Evolutionary conservation across 35 echinoderm and acorn worm genomes (phyloP), one percentile per base, ranked within the genome.

Genomic region (Ophioderma brevispina): DNA sequence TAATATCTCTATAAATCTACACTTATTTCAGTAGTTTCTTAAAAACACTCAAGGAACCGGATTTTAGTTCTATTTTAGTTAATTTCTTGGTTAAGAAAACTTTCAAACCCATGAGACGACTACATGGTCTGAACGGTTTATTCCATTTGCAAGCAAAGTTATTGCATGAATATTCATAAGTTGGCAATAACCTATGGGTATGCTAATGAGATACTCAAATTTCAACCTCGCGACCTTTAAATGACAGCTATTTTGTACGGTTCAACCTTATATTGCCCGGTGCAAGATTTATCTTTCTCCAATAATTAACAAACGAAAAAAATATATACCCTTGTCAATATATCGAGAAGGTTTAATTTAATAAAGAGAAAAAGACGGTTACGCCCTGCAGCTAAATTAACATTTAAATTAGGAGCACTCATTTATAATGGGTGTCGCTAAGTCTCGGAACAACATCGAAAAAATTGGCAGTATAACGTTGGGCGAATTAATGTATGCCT

Each of bases 251-350:
- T 70, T 70, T 70, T 8, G 10, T 70, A 15, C n/a, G 59, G 59
- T 70, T 70, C 59, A 70, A 25, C 59, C 15, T 13, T 13, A 70
- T 25, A 13, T 70, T 25, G 59, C 59, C 59, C n/a, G 10, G 59
- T 70, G 59, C 59, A 70, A 70, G 10, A 70, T 70, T 25, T 13
- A 15, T 70, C 23, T 70, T 70, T 70, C 59, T 8, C n/a, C 59
- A 70, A 70, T 70, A 70, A 70, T 70, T 70, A 70, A 70, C 59
- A 70, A 70, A 70, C 59, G 17, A 30, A 70, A 25, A 70, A 70
- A 70, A 70, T 25, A 70, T 70, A 70, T 70, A 70, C 59, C 28
- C 59, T 70, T 70, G 59, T 70, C 59, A 70, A 70, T 70, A 15
- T 70, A 70, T 70, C 59, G 23, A 30, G 28, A 70, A 6, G 59